These are phyloP conservation scores for Neelides sp. DNA, from an alignment of 1,140 invertebrate species.

Conservation along the genomic window DNA sequence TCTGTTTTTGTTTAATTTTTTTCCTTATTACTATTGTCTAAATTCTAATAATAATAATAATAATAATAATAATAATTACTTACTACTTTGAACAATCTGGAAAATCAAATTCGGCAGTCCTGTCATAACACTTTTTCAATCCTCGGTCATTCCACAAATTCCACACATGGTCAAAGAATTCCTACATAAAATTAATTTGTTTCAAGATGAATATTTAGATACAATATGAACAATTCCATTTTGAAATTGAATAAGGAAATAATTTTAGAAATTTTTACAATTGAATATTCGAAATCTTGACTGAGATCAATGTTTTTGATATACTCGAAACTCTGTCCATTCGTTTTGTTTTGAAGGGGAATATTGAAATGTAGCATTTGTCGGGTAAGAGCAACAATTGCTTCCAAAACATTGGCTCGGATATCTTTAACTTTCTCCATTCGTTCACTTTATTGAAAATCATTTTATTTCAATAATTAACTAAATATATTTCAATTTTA, in stretches of 20 bases:
- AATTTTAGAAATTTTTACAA: slow-evolving; percentile 13
- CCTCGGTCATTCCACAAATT: slow-evolving; percentile 48
- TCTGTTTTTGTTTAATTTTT: not conserved
- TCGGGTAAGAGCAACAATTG: slow-evolving; percentile 47
- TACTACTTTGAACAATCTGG: slow-evolving; percentile 48
- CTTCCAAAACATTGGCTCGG: slow-evolving; percentile 51
- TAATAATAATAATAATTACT: too few relatives aligned
- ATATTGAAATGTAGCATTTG: slow-evolving; percentile 45
- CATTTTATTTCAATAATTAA: slow-evolving; percentile 1
- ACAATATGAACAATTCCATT: too few relatives aligned
- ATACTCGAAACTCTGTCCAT: slow-evolving; percentile 41
- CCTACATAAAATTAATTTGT: slow-evolving; percentile 39
- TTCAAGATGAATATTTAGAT: not conserved
- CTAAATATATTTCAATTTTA: slow-evolving; percentile 11
- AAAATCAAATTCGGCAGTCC: slow-evolving; percentile 42
- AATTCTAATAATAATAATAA: not conserved
- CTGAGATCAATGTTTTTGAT: slow-evolving; percentile 43
- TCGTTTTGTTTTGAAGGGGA: slow-evolving; percentile 38
- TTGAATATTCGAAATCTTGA: slow-evolving; percentile 25
- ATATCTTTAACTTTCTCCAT: slow-evolving; percentile 48
- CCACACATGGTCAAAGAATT: slow-evolving; percentile 52
- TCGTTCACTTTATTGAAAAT: slow-evolving; percentile 43
- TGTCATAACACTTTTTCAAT: slow-evolving; percentile 39
- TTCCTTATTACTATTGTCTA: not conserved
- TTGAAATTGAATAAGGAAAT: not conserved